Evolutionary conservation across 1,140 invertebrate genomes (phyloP).

Genomic region (Drosophila guanche): DNA sequence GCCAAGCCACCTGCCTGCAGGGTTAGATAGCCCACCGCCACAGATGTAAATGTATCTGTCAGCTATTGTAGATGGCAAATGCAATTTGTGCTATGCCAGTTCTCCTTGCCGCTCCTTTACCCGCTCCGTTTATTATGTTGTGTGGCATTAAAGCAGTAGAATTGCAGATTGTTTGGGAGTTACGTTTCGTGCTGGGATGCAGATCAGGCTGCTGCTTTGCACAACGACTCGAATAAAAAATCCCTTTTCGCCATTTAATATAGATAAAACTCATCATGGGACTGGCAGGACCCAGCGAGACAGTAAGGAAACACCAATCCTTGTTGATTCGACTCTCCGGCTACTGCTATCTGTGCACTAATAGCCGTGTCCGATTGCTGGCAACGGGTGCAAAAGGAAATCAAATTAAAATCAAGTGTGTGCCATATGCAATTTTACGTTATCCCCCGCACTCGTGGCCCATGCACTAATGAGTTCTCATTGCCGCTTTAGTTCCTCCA

Average conservation of each 20-base stretch:
- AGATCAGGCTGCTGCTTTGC: too few relatives aligned
- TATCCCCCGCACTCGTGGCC: not conserved
- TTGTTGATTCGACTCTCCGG: too few relatives aligned
- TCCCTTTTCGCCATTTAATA: too few relatives aligned
- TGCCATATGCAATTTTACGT: constrained; percentile 5
- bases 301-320: too few relatives aligned
- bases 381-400: constrained; percentile 2
- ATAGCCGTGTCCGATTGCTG: constrained; percentile 6
- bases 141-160: too few relatives aligned
- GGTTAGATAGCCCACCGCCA: not conserved
- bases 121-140: too few relatives aligned
- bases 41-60: constrained; percentile 9
- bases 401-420: constrained; percentile 15
- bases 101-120: not conserved
- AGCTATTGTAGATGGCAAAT: constrained; percentile 19
- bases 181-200: too few relatives aligned
- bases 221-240: too few relatives aligned
- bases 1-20: constrained; percentile 11
- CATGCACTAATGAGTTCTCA: constrained; percentile 22
- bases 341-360: not conserved
- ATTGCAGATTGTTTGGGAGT: too few relatives aligned
- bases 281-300: too few relatives aligned
- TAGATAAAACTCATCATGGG: too few relatives aligned
- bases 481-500: not conserved
- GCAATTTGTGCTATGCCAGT: constrained; percentile 17